Conservation (phyloP, 1,140 invertebrate species). For the Sycophaga agraensis region DNA sequence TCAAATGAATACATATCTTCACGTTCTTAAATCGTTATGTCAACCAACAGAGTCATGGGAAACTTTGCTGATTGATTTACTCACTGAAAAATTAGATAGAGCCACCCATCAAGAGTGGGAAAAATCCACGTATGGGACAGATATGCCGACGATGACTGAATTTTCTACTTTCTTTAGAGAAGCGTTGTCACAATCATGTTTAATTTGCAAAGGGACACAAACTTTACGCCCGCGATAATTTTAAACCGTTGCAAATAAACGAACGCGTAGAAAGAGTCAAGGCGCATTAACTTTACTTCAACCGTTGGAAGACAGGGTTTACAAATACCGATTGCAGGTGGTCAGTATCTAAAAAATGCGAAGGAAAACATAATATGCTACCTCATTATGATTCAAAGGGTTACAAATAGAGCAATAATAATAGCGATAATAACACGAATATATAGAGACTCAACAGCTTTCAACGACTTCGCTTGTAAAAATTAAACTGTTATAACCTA, state of each 20-base stretch:
- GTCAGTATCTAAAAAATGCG: no score
- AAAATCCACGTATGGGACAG: background rate
- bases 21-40: background rate
- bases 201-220: background rate
- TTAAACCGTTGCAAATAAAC: background rate
- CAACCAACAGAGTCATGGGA: background rate
- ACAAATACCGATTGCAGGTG: no score
- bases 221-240: no score
- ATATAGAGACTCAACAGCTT: no score
- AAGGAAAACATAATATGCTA: no score
- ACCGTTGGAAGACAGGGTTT: no score
- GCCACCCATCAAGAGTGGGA: background rate
- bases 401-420: no score
- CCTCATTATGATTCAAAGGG: no score
- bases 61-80: background rate
- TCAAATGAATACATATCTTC: background rate
- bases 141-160: background rate
- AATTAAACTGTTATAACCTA: no score
- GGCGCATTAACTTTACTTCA: background rate
- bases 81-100: background rate
- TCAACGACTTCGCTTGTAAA: no score
- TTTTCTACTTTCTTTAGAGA: background rate
- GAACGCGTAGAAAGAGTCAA: background rate
- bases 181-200: constrained; percentile 32
- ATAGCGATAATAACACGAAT: no score